Evolutionary conservation across 2,888 invertebrate species (phyloP), one percentile per base, ranked within the genome.

Genomic region (Monochamus alternatus): DNA sequence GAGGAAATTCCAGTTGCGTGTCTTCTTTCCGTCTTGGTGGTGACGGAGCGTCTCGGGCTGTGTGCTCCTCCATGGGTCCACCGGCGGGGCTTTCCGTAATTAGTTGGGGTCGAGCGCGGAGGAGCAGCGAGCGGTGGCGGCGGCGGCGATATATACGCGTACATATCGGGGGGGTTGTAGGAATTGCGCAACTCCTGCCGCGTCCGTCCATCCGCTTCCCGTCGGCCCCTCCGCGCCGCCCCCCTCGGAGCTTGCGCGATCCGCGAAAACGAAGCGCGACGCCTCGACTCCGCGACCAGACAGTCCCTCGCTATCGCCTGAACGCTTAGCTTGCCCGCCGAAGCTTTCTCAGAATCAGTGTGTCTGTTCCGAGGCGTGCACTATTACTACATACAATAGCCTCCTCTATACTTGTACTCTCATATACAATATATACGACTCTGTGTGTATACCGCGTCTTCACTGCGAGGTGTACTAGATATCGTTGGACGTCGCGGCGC

Each of bases 291-390:
- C 88, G 88, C 90, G 88, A 87, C 62, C 87, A 87, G 75, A 76
- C 89, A 88, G 88, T 89, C 88, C 89, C 89, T 88, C 87, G 88
- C 89, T 88, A 88, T 88, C 88, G 89, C 89, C 89, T 88, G 89
- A 88, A 86, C 88, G 89, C 88, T 88, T 89, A 88, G 88, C 88
- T 89, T 89, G 88, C 88, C 88, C 88, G 87, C 88, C 87, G 87
- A 87, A 87, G 88, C 88, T 88, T 88, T 84, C 83, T 85, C 85
- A 85, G 85, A 83, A 87, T 86, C 87, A 87, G 87, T 88, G 87
- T 88, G 87, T 88, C 86, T 87, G 86, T 88, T 87, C 85, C 88
- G 89, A 88, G 87, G 88, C 87, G 88, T 86, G 87, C 86, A 86
- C 87, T 55, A 55, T 55, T 55, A n/a, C 14, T 55, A 38, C 38